phyloP scores from a whole-genome alignment of 1,140 invertebrate genomes.

The Thaumatotibia leucotreta region DNA sequence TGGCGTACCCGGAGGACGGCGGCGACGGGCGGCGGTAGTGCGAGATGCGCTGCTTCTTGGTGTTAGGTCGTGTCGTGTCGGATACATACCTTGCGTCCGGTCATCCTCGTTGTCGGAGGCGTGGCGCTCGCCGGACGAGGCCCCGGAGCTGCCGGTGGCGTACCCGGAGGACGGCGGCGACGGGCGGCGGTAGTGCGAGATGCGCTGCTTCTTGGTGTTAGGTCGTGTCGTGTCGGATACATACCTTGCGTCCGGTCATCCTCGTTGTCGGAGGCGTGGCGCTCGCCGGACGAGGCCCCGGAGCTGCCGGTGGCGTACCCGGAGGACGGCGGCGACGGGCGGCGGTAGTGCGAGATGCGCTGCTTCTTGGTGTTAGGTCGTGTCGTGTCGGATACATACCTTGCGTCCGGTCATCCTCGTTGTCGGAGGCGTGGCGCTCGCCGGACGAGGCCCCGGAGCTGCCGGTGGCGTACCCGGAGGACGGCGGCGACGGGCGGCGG shows the following conservation, averaged over 20 bases:
- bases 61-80: too few relatives aligned
- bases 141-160: slow-evolving; percentile 16
- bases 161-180: slow-evolving; percentile 49
- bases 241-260: background rate
- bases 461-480: slow-evolving; percentile 61
- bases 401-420: slow-evolving; percentile 69
- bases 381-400: slow-evolving; percentile 54
- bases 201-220: too few relatives aligned
- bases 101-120: too few relatives aligned
- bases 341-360: slow-evolving; percentile 84
- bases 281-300: slow-evolving; percentile 65
- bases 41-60: slow-evolving; percentile 89
- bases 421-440: slow-evolving; percentile 70
- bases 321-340: slow-evolving; percentile 63
- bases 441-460: slow-evolving; percentile 54
- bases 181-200: too few relatives aligned
- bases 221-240: slow-evolving; percentile 80
- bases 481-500: slow-evolving; percentile 71
- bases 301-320: slow-evolving; percentile 35
- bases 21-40: slow-evolving; percentile 80
- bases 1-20: slow-evolving; percentile 65
- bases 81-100: too few relatives aligned
- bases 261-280: slow-evolving; percentile 34
- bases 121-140: too few relatives aligned
- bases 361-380: slow-evolving; percentile 44